Base-by-base conservation (phyloP, 2,113 vertebrate genomes). In the Rhea pennata region DNA sequence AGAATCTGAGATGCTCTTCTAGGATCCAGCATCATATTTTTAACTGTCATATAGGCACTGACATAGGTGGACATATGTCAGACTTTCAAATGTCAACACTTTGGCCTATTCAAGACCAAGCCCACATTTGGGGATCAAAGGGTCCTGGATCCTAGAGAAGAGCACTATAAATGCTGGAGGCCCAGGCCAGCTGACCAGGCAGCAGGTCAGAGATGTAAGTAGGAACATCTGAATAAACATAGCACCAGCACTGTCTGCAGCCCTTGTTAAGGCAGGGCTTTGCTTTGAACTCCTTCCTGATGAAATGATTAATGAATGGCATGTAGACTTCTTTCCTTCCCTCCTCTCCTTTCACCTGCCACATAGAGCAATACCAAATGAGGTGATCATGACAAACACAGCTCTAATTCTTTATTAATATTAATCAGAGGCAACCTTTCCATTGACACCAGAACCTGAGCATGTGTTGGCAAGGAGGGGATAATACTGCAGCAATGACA, bases 401-500 rank as follows among this genome's bases (percentile, higher is more conserved):
- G 94, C 95, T 94, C 97, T 98, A 98, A 97, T 98, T 97, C 96
- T 98, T 96, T 98, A 97, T 98, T 98, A 97, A 98, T 97, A 97
- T 98, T 98, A 98, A 98, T 98, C 97, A 97, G 82, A 96, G 95
- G 94, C 94, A 98, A 96, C 94, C 97, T 98, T 98, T 97, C 84
- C 88, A 92, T 27, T 91, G 93, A 96, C 96, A 92, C 91, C 91
- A 71, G 82, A 96, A 95, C 97, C 92, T 17, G 11, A 93, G 95
- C 3, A 1, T 81, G 92, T 91, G 94, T 92, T 97, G 97, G 96
- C 87, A 96, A 91, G 96, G 92, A 97, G 70, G 88, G 96, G 72
- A 96, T 97, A 96, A 97, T 92, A 84, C 67, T 11, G 9, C 6
- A 0, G 96, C 93, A 93, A 95, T 98, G 98, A 98, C 97, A 98